These are phyloP conservation scores for Bufo gargarizans DNA, from an alignment of 2,113 vertebrate species.

Conservation along the genomic window DNA sequence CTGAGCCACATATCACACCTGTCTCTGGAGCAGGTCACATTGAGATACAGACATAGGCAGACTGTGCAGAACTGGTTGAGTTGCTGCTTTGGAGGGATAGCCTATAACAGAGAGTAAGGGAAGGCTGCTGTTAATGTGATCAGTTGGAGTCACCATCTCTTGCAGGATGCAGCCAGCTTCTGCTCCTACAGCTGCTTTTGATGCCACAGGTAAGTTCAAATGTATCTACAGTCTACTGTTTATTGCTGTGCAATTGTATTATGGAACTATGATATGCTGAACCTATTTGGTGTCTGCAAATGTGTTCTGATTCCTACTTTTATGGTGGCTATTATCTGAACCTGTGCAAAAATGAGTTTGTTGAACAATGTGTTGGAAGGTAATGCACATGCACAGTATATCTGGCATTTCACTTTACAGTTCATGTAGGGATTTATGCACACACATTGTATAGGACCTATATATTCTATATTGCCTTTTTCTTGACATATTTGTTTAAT, in stretches of 20 bases:
- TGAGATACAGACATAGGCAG: constrained; percentile 21
- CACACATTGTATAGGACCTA: background rate
- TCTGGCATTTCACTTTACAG: background rate
- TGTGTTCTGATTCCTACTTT: background rate
- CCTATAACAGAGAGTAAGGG: background rate
- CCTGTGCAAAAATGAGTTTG: background rate
- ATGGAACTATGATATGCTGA: background rate
- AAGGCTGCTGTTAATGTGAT: constrained; percentile 14
- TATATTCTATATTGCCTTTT: background rate
- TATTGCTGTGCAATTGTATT: background rate
- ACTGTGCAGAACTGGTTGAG: constrained; percentile 1
- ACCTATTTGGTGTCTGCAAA: background rate
- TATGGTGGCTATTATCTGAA: background rate
- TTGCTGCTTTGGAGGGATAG: constrained; percentile 6
- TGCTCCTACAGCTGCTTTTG: background rate
- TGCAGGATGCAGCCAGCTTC: constrained; percentile 46
- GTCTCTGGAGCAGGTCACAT: constrained; percentile 40
- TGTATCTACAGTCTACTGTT: background rate
- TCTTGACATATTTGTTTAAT: background rate
- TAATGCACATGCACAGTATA: background rate
- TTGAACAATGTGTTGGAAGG: background rate
- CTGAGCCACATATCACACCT: constrained; percentile 47
- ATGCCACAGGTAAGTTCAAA: constrained; percentile 46
- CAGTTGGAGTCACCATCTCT: background rate
- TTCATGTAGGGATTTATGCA: background rate